phyloP scores from a whole-genome alignment of 1,140 invertebrate species.

The Glossosoma conforme region DNA sequence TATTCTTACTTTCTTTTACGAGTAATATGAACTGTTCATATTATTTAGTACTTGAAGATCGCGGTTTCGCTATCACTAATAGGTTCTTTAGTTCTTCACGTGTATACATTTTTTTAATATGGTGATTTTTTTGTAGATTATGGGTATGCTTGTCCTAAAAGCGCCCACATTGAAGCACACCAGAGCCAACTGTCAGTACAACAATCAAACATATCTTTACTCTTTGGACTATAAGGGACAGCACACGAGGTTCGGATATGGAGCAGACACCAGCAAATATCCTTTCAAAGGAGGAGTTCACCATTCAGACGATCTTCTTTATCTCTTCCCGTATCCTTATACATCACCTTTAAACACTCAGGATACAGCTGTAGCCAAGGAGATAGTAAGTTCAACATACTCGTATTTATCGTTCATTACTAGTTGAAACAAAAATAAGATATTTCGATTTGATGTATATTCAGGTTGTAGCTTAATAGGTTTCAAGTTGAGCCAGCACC shows the following conservation, averaged over 20 bases:
- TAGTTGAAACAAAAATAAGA: too few relatives aligned
- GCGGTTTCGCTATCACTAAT: too few relatives aligned
- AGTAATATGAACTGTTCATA: too few relatives aligned
- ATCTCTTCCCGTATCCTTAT: constrained; percentile 35
- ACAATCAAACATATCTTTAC: constrained; percentile 10
- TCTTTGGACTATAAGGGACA: constrained; percentile 21
- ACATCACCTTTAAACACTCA: constrained; percentile 32
- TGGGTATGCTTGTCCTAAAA: constrained; percentile 13
- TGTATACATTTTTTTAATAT: too few relatives aligned
- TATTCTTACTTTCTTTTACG: too few relatives aligned
- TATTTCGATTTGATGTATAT: too few relatives aligned
- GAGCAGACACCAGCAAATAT: constrained; percentile 36
- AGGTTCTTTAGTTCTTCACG: too few relatives aligned
- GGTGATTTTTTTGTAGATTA: constrained; percentile 14
- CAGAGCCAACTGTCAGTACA: constrained; percentile 4
- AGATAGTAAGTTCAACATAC: constrained; percentile 36
- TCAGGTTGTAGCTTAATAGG: too few relatives aligned
- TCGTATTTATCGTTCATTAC: neutral
- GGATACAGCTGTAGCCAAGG: constrained; percentile 35
- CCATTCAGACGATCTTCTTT: constrained; percentile 42
- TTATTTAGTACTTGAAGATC: too few relatives aligned
- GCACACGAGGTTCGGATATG: constrained; percentile 37
- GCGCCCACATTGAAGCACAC: constrained; percentile 11
- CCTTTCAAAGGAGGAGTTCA: constrained; percentile 42
- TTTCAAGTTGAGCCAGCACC: neutral